A percentile compares a stretch with the other conserved stretches of the same genome.
phyloP scores from a whole-genome alignment of 1,140 invertebrate species.

The Drosophila suzukii region DNA sequence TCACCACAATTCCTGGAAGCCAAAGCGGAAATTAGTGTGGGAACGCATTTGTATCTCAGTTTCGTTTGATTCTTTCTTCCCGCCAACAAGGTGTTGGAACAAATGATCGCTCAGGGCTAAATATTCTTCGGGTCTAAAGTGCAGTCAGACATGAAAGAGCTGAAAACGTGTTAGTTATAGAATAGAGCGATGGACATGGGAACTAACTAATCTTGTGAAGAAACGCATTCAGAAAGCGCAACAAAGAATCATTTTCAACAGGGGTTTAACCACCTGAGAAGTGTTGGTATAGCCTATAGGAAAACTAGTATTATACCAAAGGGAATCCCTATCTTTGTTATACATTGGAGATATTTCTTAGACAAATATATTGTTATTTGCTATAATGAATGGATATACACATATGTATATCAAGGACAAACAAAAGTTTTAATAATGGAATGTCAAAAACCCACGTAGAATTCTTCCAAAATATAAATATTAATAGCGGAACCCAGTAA shows the following conservation, averaged over 20 bases:
- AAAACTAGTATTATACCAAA: not conserved
- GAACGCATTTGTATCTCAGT: constrained; percentile 50
- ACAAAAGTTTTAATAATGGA: not conserved
- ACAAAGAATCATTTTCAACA: constrained; percentile 15
- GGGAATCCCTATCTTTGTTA: not conserved
- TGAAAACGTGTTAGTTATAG: constrained; percentile 18
- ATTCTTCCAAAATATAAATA: not conserved
- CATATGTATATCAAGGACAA: not conserved
- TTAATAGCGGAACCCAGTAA: constrained; percentile 6
- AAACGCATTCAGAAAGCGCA: constrained; percentile 19
- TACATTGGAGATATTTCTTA: not conserved
- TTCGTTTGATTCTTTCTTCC: constrained; percentile 22
- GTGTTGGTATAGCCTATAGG: not conserved
- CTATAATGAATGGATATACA: not conserved
- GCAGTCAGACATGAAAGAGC: constrained; percentile 58
- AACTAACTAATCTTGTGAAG: constrained; percentile 33
- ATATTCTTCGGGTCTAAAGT: constrained; percentile 31
- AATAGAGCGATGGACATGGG: constrained; percentile 19
- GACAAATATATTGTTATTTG: not conserved
- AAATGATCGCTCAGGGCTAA: constrained; percentile 48
- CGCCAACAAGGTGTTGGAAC: constrained; percentile 56
- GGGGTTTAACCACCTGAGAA: constrained; percentile 3
- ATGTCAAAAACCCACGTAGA: not conserved
- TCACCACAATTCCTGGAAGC: constrained; percentile 52
- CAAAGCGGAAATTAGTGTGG: constrained; percentile 69